Conservation (phyloP, 2,113 vertebrate genomes). For the Lates calcarifer region DNA sequence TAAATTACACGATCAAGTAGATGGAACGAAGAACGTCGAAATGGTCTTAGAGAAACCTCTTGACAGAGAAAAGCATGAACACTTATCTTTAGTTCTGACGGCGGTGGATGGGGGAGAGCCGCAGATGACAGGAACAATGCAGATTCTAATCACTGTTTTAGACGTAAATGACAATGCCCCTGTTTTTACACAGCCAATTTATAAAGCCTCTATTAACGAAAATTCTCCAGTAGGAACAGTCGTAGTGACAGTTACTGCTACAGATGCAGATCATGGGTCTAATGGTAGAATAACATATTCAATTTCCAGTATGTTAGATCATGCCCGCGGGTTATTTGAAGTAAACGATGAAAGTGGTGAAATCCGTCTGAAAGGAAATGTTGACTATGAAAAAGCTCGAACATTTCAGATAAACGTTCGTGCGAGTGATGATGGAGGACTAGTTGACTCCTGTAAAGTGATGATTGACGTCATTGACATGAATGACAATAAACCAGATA, state of each 20-base stretch:
- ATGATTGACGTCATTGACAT: constrained; percentile 56
- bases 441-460: constrained; percentile 64
- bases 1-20: constrained; percentile 62
- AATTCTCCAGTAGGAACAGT: constrained; percentile 48
- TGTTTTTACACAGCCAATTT: constrained; percentile 65
- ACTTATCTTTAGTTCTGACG: constrained; percentile 69
- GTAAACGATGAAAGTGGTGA: constrained; percentile 68
- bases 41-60: constrained; percentile 74
- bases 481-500: constrained; percentile 64
- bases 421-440: constrained; percentile 63
- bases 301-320: constrained; percentile 61
- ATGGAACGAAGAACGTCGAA: constrained; percentile 65
- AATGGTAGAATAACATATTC: constrained; percentile 66
- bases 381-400: constrained; percentile 62
- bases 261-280: constrained; percentile 68
- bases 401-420: constrained; percentile 64
- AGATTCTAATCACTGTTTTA: constrained; percentile 75
- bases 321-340: constrained; percentile 54
- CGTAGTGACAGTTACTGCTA: constrained; percentile 63
- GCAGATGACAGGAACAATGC: constrained; percentile 71
- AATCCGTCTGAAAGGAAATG: constrained; percentile 41
- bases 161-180: constrained; percentile 79
- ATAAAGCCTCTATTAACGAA: constrained; percentile 73
- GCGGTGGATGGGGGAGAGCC: constrained; percentile 81
- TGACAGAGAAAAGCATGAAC: constrained; percentile 70